Percentiles rank a stretch among this genome's conserved stretches.
Evolutionary conservation across 2,888 invertebrate species (phyloP).

Genomic region (Apodemia zela): DNA sequence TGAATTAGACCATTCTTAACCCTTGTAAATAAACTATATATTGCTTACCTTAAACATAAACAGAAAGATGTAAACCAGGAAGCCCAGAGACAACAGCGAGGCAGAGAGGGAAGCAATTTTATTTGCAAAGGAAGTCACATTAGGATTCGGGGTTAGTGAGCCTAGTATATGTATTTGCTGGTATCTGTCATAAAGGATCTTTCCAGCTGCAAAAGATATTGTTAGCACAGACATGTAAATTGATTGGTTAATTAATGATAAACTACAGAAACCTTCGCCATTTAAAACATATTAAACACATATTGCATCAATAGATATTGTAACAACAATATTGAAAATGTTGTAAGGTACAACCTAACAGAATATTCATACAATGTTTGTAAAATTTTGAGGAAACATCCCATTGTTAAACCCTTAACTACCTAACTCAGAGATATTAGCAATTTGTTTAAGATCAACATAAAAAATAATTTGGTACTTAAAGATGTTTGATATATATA

Average conservation of each 20-base stretch:
- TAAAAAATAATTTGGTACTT: no score
- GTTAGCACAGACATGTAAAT: slow-evolving; percentile 35
- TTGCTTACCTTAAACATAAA: slow-evolving; percentile 69
- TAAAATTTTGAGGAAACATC: no score
- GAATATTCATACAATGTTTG: no score
- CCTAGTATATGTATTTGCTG: slow-evolving; percentile 79
- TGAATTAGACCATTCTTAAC: neutral
- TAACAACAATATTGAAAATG: no score
- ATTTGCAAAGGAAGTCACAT: slow-evolving; percentile 69
- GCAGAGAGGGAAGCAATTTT: slow-evolving; percentile 68
- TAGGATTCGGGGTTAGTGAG: slow-evolving; percentile 71
- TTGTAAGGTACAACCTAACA: no score
- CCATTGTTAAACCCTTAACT: no score
- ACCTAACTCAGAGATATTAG: no score
- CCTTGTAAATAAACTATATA: neutral
- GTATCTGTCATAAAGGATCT: slow-evolving; percentile 82
- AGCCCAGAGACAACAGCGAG: slow-evolving; percentile 79
- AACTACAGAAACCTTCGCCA: slow-evolving; percentile 1
- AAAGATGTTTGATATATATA: no score
- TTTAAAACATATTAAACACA: neutral
- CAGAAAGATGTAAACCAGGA: slow-evolving; percentile 76
- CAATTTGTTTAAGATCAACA: no score
- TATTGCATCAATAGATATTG: no score
- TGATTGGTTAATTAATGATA: neutral
- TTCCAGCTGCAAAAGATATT: slow-evolving; percentile 73